Evolutionary conservation across 2,888 invertebrate species (phyloP), one percentile per base, ranked within the genome.

Genomic region (Coecobrya sp.): DNA sequence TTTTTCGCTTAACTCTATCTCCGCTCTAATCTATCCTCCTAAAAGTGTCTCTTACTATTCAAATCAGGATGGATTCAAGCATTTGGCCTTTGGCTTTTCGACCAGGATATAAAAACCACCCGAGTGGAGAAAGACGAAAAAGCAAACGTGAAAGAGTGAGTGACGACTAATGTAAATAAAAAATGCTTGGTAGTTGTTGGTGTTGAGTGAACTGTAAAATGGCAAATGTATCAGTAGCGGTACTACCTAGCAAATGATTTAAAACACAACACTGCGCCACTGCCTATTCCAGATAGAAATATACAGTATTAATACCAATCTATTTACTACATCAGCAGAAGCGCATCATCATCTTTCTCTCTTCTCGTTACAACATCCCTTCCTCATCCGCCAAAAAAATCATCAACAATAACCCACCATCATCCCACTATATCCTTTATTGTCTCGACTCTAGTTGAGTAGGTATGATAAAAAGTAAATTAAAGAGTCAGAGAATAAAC

Each of bases 401-500:
- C 68, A 68, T 27, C 16, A 68, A 16, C 27, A 68, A 30, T 30
- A 30, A 10, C 68, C 10, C 13, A 68, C 8, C 3, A 36, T 36
- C 68, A 68, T 25, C 62, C 4, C 62, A 70, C 70, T 16, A 70
- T 73, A 73, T 73, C 70, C 19, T 42, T 42, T 73, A 42, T 73
- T 73, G 73, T 73, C 73, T 73, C 19, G 7, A n/a, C 27, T 82
- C 30, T n/a, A 59, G 55, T 82, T 82, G 81, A 59, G n/a, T 82
- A 59, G 81, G 13, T 45, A 36, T 79, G 25, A 49, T 45, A 62
- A 68, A 36, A 82, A 82, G 81, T 82, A 82, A 30, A 82, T 82
- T 82, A 82, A 82, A 82, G 36, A 82, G 59, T 59, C 59, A 82
- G 59, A 7, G 22, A 82, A 82, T 82, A 82, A 82, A 82, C 81